Base-by-base conservation (phyloP, 2,888 invertebrate species). In the Drosophila parthenogenetica region DNA sequence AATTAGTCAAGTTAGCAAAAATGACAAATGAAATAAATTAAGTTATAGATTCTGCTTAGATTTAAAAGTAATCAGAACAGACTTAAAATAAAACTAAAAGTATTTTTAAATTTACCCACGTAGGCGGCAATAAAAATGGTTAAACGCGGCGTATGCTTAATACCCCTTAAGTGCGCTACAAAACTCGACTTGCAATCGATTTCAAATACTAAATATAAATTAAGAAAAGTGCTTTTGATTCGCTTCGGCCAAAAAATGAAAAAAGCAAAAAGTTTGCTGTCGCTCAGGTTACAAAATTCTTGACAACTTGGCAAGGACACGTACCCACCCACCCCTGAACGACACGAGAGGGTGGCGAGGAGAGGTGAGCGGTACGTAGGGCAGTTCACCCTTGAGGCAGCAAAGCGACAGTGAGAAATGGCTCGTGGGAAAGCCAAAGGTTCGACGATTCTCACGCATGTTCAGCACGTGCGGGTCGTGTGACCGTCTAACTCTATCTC, bases 401-500 rank as follows among this genome's bases (percentile, higher is more conserved):
- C 49, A 76, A 45, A 37, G 16, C 35, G 66, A 67, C 60, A 67
- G 72, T 69, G 75, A 76, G 61, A 75, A 79, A 79, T 77, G 77
- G 77, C 76, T 80, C 89, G 90, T 89, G 89, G 89, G 91, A 91
- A 91, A 90, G 89, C 87, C 90, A 91, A 89, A 90, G 87, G 77
- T 85, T 85, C 81, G 73, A 68, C 83, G 89, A 88, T 92, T 92
- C 92, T 92, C 92, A 92, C 92, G 92, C 90, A 90, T 83, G 87
- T 84, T 90, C 81, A 81, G 77, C 92, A 92, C 92, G 92, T 92
- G 92, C 91, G 84, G 84, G 79, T 79, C 90, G 87, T 78, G 85
- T 87, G 90, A 79, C 81, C 14, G 35, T n/a, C 22, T 29, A 14
- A 37, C 48, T 13, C 3, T 13, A 40, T 13, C 35, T 35, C 48